A percentile compares a stretch with the other conserved stretches of the same genome.
These are phyloP conservation scores for Clarias pachynema DNA, from an alignment of 2,797 vertebrate species.

Conservation along the genomic window DNA sequence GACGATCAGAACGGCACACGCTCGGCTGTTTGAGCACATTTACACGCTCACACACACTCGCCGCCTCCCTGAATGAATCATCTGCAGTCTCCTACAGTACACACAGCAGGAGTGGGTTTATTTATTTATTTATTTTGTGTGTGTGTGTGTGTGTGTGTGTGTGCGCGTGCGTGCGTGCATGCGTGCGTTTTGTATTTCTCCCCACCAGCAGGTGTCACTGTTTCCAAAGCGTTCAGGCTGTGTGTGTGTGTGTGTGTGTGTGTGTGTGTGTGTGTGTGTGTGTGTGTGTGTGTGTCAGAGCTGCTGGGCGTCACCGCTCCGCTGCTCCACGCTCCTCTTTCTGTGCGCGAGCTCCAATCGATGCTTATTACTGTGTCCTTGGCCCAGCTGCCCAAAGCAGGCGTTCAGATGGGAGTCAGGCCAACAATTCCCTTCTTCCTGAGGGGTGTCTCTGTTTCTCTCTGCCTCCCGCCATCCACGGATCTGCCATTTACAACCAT, in stretches of 20 bases:
- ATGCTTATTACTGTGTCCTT: conserved; percentile 75
- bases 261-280: too few species aligned
- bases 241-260: too few species aligned
- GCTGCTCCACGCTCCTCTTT: conserved; percentile 54
- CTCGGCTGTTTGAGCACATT: neutral
- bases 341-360: conserved; percentile 73
- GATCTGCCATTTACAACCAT: conserved; percentile 6
- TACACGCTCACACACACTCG: conserved; percentile 1
- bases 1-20: neutral
- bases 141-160: too few species aligned
- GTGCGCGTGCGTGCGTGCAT: too few species aligned
- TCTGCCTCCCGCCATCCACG: conserved; percentile 25
- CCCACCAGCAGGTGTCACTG: conserved; percentile 58
- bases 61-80: neutral
- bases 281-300: neutral
- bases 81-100: neutral
- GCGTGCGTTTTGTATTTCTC: neutral
- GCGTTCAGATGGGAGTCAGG: conserved; percentile 50
- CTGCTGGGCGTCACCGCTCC: conserved; percentile 58
- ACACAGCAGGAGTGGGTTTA: too few species aligned
- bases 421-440: conserved; percentile 57
- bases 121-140: neutral
- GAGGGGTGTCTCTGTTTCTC: conserved; percentile 39
- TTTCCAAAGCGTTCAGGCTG: conserved; percentile 34
- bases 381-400: conserved; percentile 57